phyloP scores from a whole-genome alignment of 2,113 vertebrate genomes.

The Triplophysa siluroides region DNA sequence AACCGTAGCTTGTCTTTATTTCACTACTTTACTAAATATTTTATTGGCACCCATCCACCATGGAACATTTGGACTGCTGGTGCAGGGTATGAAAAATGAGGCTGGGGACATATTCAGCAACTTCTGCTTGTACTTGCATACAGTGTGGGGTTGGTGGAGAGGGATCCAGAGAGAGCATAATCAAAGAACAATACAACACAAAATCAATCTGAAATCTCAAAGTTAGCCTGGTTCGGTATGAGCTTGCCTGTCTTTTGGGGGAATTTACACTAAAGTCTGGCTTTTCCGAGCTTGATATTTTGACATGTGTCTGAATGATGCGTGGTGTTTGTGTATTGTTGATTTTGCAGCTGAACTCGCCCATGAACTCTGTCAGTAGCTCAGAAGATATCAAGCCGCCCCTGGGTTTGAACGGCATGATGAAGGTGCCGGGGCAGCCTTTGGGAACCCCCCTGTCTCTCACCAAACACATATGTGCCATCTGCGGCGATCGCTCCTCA shows the following conservation, averaged over 20 bases:
- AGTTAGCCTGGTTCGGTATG: background rate
- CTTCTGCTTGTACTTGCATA: constrained; percentile 29
- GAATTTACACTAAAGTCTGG: constrained; percentile 3
- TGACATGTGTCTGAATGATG: constrained; percentile 48
- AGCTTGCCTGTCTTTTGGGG: background rate
- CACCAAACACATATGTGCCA: constrained; percentile 99
- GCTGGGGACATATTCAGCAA: constrained; percentile 39
- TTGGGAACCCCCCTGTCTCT: constrained; percentile 84
- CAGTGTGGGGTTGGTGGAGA: constrained; percentile 5
- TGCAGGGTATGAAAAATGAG: constrained; percentile 47
- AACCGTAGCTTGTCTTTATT: constrained; percentile 65
- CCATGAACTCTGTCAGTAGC: constrained; percentile 96
- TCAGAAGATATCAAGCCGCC: constrained; percentile 98
- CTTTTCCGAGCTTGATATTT: background rate
- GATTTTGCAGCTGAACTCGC: constrained; percentile 86
- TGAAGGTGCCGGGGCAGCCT: constrained; percentile 93
- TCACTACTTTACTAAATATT: constrained; percentile 67
- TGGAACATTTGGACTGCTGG: constrained; percentile 60
- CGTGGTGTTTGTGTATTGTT: constrained; percentile 62
- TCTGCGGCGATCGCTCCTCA: constrained; percentile 98
- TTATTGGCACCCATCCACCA: constrained; percentile 59
- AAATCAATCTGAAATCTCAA: constrained; percentile 40
- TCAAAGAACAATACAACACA: constrained; percentile 21
- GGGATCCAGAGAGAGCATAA: constrained; percentile 1
- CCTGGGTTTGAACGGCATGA: constrained; percentile 93